Conservation (phyloP, 2,888 invertebrate genomes). For the Blastobasis lacticolella region DNA sequence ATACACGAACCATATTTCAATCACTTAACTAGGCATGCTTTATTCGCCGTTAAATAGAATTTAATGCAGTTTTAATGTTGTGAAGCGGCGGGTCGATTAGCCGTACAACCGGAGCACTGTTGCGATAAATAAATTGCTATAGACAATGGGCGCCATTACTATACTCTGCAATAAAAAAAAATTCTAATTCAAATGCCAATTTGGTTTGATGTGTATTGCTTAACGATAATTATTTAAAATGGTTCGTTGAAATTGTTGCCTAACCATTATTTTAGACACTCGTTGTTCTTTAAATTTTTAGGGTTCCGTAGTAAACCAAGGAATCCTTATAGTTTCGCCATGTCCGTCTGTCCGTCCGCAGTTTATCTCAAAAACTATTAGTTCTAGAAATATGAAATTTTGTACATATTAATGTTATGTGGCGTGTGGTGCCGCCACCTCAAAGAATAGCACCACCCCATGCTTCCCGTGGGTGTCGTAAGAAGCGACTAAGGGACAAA, state of each 20-base stretch:
- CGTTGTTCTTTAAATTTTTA: too few relatives aligned
- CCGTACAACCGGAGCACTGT: slow-evolving; percentile 35
- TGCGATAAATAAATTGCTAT: slow-evolving; percentile 44
- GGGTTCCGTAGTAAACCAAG: too few relatives aligned
- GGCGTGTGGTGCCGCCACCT: too few relatives aligned
- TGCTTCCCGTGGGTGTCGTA: too few relatives aligned
- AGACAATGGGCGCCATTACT: slow-evolving; percentile 43
- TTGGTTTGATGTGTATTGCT: slow-evolving; percentile 39
- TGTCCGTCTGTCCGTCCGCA: too few relatives aligned
- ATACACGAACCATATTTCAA: slow-evolving; percentile 46
- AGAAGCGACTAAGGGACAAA: too few relatives aligned
- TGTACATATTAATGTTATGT: too few relatives aligned
- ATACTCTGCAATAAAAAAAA: slow-evolving; percentile 22
- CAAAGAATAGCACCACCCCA: too few relatives aligned
- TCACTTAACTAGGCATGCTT: slow-evolving; percentile 47
- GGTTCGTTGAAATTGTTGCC: slow-evolving; percentile 22
- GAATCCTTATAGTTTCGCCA: too few relatives aligned
- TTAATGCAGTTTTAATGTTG: slow-evolving; percentile 66
- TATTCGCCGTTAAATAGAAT: slow-evolving; percentile 54
- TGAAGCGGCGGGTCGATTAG: slow-evolving; percentile 51
- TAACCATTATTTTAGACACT: background rate
- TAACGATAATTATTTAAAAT: slow-evolving; percentile 17
- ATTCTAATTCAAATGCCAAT: slow-evolving; percentile 33
- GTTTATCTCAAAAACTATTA: too few relatives aligned
- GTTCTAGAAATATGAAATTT: too few relatives aligned